Evolutionary conservation across 2,888 invertebrate genomes (phyloP).

Genomic region (Meta bourneti): DNA sequence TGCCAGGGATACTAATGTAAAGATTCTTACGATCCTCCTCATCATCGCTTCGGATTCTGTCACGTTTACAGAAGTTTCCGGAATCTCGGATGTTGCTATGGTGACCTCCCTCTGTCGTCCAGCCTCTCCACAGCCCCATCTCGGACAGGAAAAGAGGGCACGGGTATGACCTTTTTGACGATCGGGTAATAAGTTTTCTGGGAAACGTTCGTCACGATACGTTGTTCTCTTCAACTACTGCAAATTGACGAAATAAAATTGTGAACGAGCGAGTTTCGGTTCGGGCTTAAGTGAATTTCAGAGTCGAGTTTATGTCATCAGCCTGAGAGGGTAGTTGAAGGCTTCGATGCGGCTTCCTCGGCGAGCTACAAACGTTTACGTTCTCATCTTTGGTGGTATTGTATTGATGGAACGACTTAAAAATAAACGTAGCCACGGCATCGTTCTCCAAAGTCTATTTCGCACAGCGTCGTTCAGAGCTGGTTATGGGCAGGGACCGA

Average conservation of each 20-base stretch:
- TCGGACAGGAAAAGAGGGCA: constrained; percentile 56
- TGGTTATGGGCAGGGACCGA: no score
- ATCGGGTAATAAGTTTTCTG: constrained; percentile 48
- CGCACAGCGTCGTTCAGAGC: no score
- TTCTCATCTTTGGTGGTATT: no score
- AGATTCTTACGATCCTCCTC: constrained; percentile 16
- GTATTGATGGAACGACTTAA: no score
- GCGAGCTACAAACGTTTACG: no score
- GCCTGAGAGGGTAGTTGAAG: no score
- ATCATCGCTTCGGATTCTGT: background rate
- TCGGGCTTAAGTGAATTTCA: no score
- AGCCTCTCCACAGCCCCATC: constrained; percentile 35
- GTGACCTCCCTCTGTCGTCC: constrained; percentile 38
- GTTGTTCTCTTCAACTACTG: constrained; percentile 12
- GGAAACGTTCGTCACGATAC: constrained; percentile 38
- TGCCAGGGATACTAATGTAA: constrained; percentile 54
- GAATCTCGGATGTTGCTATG: constrained; percentile 54
- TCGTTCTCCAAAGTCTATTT: no score
- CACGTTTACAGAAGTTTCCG: constrained; percentile 51
- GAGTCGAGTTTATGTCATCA: no score
- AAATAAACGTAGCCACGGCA: no score
- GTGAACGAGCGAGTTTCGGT: constrained; percentile 22
- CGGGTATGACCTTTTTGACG: constrained; percentile 47
- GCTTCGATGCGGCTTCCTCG: no score
- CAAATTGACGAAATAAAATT: constrained; percentile 43